Evolutionary conservation across 2,888 invertebrate species (phyloP).

Genomic region (Catocala nupta): DNA sequence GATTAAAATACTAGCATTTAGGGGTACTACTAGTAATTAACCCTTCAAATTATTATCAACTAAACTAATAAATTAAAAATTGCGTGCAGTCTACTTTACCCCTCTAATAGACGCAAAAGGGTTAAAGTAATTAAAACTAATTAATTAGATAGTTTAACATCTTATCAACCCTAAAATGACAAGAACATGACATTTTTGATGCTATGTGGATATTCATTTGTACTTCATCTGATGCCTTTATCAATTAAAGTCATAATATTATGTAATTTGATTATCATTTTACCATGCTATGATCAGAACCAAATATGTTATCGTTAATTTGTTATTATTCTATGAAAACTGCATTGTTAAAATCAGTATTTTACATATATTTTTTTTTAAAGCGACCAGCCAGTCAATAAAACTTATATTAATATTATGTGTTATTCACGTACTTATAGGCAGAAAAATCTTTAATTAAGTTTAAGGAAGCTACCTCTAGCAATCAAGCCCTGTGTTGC

Average conservation of each 20-base stretch:
- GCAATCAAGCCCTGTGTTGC: no score
- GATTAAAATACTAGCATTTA: background rate
- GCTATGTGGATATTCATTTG: constrained; percentile 69
- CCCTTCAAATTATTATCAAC: background rate
- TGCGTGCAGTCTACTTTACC: constrained; percentile 50
- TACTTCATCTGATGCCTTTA: constrained; percentile 46
- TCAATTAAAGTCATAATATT: constrained; percentile 27
- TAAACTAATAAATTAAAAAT: constrained; percentile 15
- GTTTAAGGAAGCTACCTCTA: no score
- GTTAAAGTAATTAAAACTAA: constrained; percentile 76
- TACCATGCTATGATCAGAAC: background rate
- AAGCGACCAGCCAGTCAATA: background rate
- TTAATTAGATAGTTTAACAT: constrained; percentile 70
- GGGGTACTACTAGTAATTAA: background rate
- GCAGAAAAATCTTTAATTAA: no score
- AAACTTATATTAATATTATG: no score
- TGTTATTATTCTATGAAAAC: no score
- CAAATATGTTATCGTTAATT: no score
- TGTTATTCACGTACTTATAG: no score
- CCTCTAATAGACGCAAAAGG: constrained; percentile 60
- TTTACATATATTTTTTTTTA: background rate
- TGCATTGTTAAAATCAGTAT: no score
- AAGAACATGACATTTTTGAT: constrained; percentile 74
- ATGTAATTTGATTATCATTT: constrained; percentile 13
- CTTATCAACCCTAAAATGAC: constrained; percentile 68